These are phyloP conservation scores for Heterotis niloticus DNA, from an alignment of 2,113 vertebrate species.

Conservation along the genomic window DNA sequence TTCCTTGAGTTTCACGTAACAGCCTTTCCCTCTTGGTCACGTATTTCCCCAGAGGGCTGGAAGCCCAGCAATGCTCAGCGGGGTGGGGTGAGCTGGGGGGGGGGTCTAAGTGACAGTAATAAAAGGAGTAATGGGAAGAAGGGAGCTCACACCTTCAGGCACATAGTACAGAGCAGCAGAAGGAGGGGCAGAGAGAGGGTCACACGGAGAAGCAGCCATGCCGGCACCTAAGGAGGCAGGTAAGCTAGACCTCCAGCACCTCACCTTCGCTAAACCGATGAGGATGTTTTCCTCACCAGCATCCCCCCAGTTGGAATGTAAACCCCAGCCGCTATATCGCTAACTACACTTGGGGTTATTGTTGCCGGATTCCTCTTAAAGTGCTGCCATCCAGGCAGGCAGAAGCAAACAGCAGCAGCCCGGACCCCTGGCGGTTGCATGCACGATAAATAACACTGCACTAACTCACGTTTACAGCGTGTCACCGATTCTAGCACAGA, in stretches of 20 bases:
- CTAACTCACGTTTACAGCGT: too few relatives aligned
- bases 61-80: neutral
- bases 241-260: neutral
- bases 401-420: too few relatives aligned
- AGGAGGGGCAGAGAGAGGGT: neutral
- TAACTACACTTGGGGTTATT: too few relatives aligned
- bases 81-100: neutral
- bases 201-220: constrained; percentile 9
- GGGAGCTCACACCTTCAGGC: constrained; percentile 1
- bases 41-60: neutral
- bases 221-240: constrained; percentile 23
- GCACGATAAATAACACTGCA: too few relatives aligned
- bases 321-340: too few relatives aligned
- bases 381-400: too few relatives aligned
- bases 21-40: neutral
- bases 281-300: too few relatives aligned
- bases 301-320: too few relatives aligned
- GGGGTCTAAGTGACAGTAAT: constrained; percentile 14
- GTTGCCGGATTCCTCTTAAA: too few relatives aligned
- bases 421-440: too few relatives aligned
- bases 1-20: constrained; percentile 22
- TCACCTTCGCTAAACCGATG: too few relatives aligned
- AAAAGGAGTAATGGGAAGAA: constrained; percentile 14
- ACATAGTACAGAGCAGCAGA: neutral
- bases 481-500: too few relatives aligned